Percentiles rank a stretch among this genome's conserved stretches.
Evolutionary conservation across 2,888 invertebrate species (phyloP).

Genomic region (Drosophila yooni): DNA sequence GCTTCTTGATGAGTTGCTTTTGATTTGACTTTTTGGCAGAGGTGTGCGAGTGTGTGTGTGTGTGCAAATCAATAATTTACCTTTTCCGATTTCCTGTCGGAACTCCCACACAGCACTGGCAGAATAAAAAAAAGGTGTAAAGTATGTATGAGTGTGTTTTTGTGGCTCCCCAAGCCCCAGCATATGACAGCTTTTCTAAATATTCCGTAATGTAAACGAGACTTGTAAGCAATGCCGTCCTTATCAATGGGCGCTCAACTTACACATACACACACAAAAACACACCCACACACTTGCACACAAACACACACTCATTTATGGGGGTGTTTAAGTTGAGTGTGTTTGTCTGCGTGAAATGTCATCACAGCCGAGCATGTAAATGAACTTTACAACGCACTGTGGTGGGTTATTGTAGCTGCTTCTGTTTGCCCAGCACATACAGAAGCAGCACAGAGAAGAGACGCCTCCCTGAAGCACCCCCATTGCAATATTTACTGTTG

Average conservation of each 20-base stretch:
- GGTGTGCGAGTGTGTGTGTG: constrained; percentile 48
- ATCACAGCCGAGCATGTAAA: constrained; percentile 78
- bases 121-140: constrained; percentile 38
- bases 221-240: constrained; percentile 50
- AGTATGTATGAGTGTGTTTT: constrained; percentile 4
- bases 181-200: constrained; percentile 66
- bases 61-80: constrained; percentile 73
- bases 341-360: constrained; percentile 68
- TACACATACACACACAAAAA: constrained; percentile 12
- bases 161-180: constrained; percentile 9
- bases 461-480: constrained; percentile 48
- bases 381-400: constrained; percentile 76
- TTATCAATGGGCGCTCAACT: constrained; percentile 74
- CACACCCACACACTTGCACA: constrained; percentile 27
- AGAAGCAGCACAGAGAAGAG: constrained; percentile 26
- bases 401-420: constrained; percentile 48
- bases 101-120: constrained; percentile 22
- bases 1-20: constrained; percentile 53
- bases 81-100: constrained; percentile 42
- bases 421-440: constrained; percentile 58
- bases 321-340: constrained; percentile 38
- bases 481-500: constrained; percentile 38
- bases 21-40: constrained; percentile 53
- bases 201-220: constrained; percentile 72
- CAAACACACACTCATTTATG: constrained; percentile 18